These are phyloP conservation scores for Otus sunia DNA, from an alignment of 2,113 vertebrate genomes.

Conservation along the genomic window DNA sequence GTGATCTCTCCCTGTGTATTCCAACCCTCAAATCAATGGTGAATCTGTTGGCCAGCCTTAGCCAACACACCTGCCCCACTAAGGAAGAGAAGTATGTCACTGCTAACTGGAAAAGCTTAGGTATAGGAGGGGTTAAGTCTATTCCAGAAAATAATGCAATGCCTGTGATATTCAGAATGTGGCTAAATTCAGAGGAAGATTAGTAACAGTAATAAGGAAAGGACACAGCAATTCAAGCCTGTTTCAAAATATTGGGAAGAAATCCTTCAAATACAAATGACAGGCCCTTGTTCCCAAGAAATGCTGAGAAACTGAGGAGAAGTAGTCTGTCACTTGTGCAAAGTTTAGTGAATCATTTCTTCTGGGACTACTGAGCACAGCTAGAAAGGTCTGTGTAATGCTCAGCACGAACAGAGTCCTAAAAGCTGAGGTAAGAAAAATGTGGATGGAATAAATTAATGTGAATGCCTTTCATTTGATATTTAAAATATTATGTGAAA, in stretches of 20 bases:
- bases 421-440: conserved; percentile 8
- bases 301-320: background rate
- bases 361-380: background rate
- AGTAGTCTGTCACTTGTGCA: background rate
- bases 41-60: background rate
- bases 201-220: background rate
- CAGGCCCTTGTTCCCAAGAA: background rate
- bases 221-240: background rate
- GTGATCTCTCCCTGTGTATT: background rate
- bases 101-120: background rate
- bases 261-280: background rate
- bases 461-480: background rate
- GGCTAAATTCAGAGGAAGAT: background rate
- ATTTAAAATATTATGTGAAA: background rate
- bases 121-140: background rate
- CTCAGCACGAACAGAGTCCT: background rate
- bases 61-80: background rate
- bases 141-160: background rate
- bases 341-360: background rate
- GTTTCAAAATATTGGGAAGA: background rate
- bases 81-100: background rate
- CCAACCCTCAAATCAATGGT: background rate
- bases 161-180: background rate
- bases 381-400: background rate
- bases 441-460: background rate